Base-by-base conservation (phyloP, 2,797 vertebrate genomes). In the Hephaestus fuliginosus region DNA sequence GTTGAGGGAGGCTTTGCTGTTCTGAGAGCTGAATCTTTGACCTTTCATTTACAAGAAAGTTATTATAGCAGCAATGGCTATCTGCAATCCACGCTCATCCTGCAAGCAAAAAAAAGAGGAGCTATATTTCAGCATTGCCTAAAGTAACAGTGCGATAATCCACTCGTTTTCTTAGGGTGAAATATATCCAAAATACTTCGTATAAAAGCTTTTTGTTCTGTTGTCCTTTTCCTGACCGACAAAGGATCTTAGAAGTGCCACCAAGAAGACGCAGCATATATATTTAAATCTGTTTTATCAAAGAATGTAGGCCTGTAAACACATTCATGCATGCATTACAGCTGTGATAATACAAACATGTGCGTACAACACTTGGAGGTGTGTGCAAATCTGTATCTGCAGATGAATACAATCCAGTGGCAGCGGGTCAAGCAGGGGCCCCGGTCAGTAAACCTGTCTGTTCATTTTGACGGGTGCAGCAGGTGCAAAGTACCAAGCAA, bases 401-500 rank as follows among this genome's bases (percentile, higher is more conserved):
- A 67, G 51, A 76, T 33, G 71, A 82, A 78, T 3, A 49, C 61
- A 57, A 76, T 57, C 74, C 72, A 55, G 72, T 63, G 58, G 56
- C 76, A 62, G 20, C 51, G 70, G 81, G 80, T 88, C 81, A 74
- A 76, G 69, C 63, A 14, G 77, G 43, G 60, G 30, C 30, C 52
- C 73, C 9, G 1, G 58, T 17, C 85, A 64, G 79, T 91, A 93
- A 92, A 92, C 46, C 86, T 90, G 91, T 89, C 91, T 43, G 70
- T 51, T 80, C 57, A 10, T 74, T 53, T 55, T 94, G 92, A 94
- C 0, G 67, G 17, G 15, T 30, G 49, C 58, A 90, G 69, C 93
- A 94, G 94, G 91, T 94, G 94, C 86, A 57, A 62, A 41, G 61
- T 70, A 20, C n/a, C 46, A 65, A 82, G 62, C 76, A 83, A 87